A percentile compares a stretch with the other conserved stretches of the same genome.
phyloP scores from a whole-genome alignment of 2,888 invertebrate species.

The Leptarthrus brevirostris region DNA sequence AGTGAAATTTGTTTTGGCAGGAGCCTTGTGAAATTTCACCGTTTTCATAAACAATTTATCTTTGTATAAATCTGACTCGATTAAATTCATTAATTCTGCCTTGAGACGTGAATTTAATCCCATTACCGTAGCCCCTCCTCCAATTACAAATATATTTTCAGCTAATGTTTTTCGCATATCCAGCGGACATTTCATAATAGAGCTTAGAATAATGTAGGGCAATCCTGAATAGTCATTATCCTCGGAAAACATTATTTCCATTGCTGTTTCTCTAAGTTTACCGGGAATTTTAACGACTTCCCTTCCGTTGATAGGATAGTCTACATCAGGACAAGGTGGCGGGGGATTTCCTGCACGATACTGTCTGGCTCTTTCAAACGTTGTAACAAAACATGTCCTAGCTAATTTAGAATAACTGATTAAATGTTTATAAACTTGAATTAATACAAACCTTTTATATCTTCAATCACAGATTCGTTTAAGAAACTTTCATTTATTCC shows the following conservation, averaged over 20 bases:
- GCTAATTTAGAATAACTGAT: slow-evolving; percentile 68
- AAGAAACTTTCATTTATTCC: slow-evolving; percentile 67
- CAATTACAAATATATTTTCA: slow-evolving; percentile 86
- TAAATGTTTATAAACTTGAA: no score
- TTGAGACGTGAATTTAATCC: slow-evolving; percentile 86
- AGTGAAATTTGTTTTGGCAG: slow-evolving; percentile 83
- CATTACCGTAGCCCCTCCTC: slow-evolving; percentile 85
- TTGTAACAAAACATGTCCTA: slow-evolving; percentile 89
- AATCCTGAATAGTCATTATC: slow-evolving; percentile 86
- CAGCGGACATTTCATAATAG: slow-evolving; percentile 83
- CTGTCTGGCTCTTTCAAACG: slow-evolving; percentile 74
- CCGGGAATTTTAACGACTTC: slow-evolving; percentile 75
- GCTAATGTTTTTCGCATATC: slow-evolving; percentile 83
- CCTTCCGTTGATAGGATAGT: slow-evolving; percentile 76
- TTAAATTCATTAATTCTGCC: slow-evolving; percentile 77
- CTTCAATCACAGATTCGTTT: slow-evolving; percentile 74
- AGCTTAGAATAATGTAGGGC: slow-evolving; percentile 85
- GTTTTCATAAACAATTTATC: slow-evolving; percentile 72
- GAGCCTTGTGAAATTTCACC: slow-evolving; percentile 85
- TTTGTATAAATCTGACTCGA: slow-evolving; percentile 73
- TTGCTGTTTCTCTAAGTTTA: slow-evolving; percentile 80
- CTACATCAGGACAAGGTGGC: slow-evolving; percentile 72
- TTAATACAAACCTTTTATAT: slow-evolving; percentile 74
- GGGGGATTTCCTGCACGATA: slow-evolving; percentile 67
- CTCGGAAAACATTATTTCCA: slow-evolving; percentile 86